These are phyloP conservation scores for Cheilosia pagana DNA, from an alignment of 2,888 invertebrate species.

Conservation along the genomic window DNA sequence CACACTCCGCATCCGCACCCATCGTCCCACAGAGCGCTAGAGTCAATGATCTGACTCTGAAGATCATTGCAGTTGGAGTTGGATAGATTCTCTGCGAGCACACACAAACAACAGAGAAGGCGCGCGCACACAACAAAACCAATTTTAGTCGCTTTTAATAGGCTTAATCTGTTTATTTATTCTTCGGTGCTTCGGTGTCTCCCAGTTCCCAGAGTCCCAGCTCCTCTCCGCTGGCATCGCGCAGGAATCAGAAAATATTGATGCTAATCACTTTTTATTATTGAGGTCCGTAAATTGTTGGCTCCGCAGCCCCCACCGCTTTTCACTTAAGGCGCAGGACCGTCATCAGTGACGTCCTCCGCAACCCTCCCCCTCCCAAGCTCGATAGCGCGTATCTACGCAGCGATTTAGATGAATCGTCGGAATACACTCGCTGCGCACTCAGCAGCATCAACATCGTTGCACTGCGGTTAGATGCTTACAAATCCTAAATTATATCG, in stretches of 20 bases:
- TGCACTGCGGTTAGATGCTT: conserved; percentile 50
- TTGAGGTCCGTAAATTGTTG: conserved; percentile 69
- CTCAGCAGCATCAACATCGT: conserved; percentile 44
- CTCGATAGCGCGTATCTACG: conserved; percentile 71
- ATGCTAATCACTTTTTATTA: conserved; percentile 75
- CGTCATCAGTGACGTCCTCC: conserved; percentile 21
- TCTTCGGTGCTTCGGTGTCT: conserved; percentile 28
- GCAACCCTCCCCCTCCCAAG: neutral
- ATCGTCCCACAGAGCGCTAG: neutral
- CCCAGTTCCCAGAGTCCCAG: neutral
- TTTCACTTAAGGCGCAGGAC: conserved; percentile 49
- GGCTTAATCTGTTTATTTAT: conserved; percentile 75
- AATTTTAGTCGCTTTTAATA: conserved; percentile 69
- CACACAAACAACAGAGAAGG: conserved; percentile 23
- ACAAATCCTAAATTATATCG: conserved; percentile 72
- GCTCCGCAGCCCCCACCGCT: conserved; percentile 27
- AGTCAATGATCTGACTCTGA: conserved; percentile 62
- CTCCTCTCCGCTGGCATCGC: conserved; percentile 36
- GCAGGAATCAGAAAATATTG: conserved; percentile 70
- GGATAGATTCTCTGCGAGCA: conserved; percentile 40
- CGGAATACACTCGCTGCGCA: conserved; percentile 49
- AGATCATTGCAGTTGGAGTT: conserved; percentile 57
- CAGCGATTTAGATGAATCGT: conserved; percentile 71
- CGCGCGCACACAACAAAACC: conserved; percentile 55
- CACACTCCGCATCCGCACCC: neutral